Conservation (phyloP, 2,797 vertebrate genomes). For the Myiotriccus ornatus region DNA sequence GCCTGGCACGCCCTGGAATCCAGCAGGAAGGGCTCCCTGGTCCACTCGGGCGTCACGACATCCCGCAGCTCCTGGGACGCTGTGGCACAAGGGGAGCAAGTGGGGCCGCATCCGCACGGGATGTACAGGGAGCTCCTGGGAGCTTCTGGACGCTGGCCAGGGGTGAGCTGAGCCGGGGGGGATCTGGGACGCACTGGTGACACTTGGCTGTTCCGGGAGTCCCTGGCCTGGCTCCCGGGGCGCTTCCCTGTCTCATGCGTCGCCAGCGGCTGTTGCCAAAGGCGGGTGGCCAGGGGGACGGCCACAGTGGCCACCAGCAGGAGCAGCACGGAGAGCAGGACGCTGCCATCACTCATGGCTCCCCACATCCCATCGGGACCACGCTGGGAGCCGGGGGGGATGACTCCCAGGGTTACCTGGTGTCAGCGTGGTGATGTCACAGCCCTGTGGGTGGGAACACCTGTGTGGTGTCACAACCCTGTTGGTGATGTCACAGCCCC, state of each 20-base stretch:
- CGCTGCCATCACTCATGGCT: background rate
- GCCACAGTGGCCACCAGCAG: background rate
- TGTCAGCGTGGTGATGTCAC: background rate
- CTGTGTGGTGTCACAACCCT: background rate
- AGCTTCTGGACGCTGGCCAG: background rate
- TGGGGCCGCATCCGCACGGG: background rate
- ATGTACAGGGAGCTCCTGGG: background rate
- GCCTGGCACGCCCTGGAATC: background rate
- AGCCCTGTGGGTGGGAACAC: too few species aligned
- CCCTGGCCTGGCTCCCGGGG: background rate
- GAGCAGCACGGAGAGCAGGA: background rate
- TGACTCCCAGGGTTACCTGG: background rate
- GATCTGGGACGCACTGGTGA: background rate
- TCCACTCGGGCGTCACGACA: background rate
- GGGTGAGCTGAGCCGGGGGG: background rate
- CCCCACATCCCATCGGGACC: background rate
- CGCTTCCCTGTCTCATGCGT: background rate
- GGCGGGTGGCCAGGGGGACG: background rate
- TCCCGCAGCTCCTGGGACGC: background rate
- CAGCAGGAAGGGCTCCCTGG: background rate
- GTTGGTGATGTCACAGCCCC: background rate
- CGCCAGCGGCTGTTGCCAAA: background rate
- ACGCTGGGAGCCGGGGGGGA: background rate
- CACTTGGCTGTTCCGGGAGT: background rate
- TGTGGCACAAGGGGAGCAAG: rapidly evolving